Evolutionary conservation across 2,888 invertebrate genomes (phyloP).

Genomic region (Escarpia spicata): DNA sequence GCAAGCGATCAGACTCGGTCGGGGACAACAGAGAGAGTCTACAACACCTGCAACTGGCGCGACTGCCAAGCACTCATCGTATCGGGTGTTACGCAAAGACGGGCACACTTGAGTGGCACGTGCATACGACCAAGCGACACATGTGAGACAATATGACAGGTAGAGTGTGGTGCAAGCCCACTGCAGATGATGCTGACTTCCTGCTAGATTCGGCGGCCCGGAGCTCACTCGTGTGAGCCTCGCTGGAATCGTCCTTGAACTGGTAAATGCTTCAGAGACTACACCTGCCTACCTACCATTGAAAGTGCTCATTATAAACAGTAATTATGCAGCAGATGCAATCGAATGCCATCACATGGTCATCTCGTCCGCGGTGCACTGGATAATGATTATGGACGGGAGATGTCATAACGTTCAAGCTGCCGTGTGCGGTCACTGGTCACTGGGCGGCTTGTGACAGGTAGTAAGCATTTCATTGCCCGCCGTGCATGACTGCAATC

Average conservation of each 20-base stretch:
- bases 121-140: background rate
- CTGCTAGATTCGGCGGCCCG: background rate
- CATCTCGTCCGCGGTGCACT: background rate
- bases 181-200: background rate
- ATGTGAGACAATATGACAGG: background rate
- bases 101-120: background rate
- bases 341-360: slow-evolving; percentile 13
- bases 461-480: background rate
- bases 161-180: background rate
- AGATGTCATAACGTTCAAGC: background rate
- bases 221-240: background rate
- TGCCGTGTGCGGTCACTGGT: background rate
- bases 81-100: background rate
- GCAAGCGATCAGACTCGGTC: background rate
- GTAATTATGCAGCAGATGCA: background rate
- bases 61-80: background rate
- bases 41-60: background rate
- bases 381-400: background rate
- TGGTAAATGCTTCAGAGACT: background rate
- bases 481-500: background rate
- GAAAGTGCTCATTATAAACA: background rate
- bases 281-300: background rate
- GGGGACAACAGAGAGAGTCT: background rate
- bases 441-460: background rate
- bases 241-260: background rate